phyloP scores from a whole-genome alignment of 2,797 vertebrate genomes.

The Falco columbarius region DNA sequence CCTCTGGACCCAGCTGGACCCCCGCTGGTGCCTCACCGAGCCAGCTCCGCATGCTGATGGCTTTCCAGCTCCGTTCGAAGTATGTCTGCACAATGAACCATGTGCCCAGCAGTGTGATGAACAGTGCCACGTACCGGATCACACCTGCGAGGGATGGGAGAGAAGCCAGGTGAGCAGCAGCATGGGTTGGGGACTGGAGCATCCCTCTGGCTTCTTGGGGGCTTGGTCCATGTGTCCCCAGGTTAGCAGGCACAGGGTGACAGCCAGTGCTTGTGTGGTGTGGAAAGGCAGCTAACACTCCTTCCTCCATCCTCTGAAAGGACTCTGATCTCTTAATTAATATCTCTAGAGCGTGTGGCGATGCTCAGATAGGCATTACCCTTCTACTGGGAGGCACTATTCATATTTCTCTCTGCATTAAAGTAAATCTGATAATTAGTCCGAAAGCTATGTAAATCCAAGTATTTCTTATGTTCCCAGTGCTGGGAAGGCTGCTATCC shows the following conservation, averaged over 20 bases:
- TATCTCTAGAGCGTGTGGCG: background rate
- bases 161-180: background rate
- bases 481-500: background rate
- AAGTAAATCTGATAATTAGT: conserved; percentile 38
- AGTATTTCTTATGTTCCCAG: background rate
- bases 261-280: background rate
- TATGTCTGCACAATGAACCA: conserved; percentile 47
- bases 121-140: background rate
- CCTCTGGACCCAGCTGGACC: fast-evolving
- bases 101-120: background rate
- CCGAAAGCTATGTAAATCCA: conserved; percentile 27
- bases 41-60: conserved; percentile 66
- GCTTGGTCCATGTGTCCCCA: fast-evolving
- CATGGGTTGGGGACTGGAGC: fast-evolving
- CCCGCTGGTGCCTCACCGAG: conserved; percentile 45
- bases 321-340: conserved; percentile 14
- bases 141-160: background rate
- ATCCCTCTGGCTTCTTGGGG: background rate
- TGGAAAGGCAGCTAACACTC: background rate
- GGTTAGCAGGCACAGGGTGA: background rate
- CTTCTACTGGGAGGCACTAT: conserved; percentile 3
- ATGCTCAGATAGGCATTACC: background rate
- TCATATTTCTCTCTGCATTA: background rate
- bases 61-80: background rate
- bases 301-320: background rate